Base-by-base conservation (phyloP, 2,888 invertebrate genomes). In the Cartodere bifasciata region DNA sequence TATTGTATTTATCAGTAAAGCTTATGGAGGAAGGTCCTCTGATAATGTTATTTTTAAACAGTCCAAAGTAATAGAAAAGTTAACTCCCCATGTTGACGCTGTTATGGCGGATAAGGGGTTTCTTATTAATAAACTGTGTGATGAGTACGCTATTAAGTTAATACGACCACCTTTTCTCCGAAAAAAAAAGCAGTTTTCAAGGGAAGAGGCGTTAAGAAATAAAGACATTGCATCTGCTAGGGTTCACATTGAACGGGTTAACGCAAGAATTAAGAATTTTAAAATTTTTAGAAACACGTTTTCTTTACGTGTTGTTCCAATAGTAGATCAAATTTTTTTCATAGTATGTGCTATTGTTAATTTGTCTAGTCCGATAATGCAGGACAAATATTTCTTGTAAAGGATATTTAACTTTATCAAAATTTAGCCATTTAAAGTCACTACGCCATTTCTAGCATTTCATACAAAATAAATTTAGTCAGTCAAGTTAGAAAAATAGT, bases 51-150 rank as follows among this genome's bases (percentile, higher is more conserved):
- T 44, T n/a, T 44, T 46, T 24, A 36, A 41, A 10, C 32, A 43
- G 9, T 35, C 38, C 34, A 14, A 14, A 3, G 5, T 31, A 10
- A 24, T 31, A 4, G 2, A 16, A 5, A 24, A 12, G 13, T 10
- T 44, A 33, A 28, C 24, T 4, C 16, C 29, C 10, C n/a, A 21
- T 11, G 21, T 28, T 13, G 40, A 43, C 32, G 40, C 41, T n/a
- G 23, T 52, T 4, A 48, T 49, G 46, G 37, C 45, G 1, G 43
- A 46, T 14, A 49, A 45, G 31, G 47, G 43, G 5, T 50, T 49
- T 35, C 31, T 41, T 4, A 40, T 49, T 15, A 44, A 46, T 16
- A 30, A 46, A 28, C 27, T 43, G 16, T 47, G 45, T 31, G 20
- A 12, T 16, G n/a, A 11, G 7, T 16, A 35, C 16, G 27, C 13